phyloP scores from a whole-genome alignment of 2,888 invertebrate genomes.

The Harpagoxenus sublaevis region DNA sequence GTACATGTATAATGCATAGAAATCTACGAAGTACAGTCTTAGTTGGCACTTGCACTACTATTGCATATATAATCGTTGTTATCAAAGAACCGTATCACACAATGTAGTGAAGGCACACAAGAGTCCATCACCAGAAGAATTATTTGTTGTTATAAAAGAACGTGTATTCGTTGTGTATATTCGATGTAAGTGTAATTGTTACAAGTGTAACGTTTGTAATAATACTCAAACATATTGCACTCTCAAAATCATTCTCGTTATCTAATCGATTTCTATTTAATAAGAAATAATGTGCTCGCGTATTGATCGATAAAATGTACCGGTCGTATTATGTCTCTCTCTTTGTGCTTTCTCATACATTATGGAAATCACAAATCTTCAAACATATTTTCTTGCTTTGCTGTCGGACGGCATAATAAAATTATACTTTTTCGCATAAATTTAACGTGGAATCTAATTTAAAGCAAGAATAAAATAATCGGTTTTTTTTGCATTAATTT shows the following conservation, averaged over 20 bases:
- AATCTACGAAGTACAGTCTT: conserved; percentile 64
- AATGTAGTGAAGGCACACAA: conserved; percentile 55
- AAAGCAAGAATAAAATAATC: not conserved
- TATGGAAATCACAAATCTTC: not conserved
- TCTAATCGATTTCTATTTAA: conserved; percentile 16
- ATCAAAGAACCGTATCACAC: conserved; percentile 63
- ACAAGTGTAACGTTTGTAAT: conserved; percentile 46
- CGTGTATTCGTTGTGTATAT: conserved; percentile 40
- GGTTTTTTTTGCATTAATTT: not conserved
- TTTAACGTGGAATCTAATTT: not conserved
- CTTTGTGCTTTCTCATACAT: conserved; percentile 9
- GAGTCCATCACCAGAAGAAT: conserved; percentile 69
- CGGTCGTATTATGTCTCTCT: not conserved
- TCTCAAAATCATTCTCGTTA: conserved; percentile 15
- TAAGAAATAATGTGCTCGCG: not conserved
- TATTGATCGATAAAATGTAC: not conserved
- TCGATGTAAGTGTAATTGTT: conserved; percentile 49
- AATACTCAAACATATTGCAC: conserved; percentile 71
- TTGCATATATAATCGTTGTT: conserved; percentile 39
- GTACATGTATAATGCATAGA: conserved; percentile 56
- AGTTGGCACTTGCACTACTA: conserved; percentile 26
- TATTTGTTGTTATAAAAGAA: conserved; percentile 48
- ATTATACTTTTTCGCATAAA: conserved; percentile 4
- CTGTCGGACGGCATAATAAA: not conserved
- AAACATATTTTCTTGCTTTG: not conserved